Percentiles rank a stretch among this genome's conserved stretches.
These are phyloP conservation scores for Nematopogon swammerdamellus DNA, from an alignment of 2,888 invertebrate genomes.

Conservation along the genomic window DNA sequence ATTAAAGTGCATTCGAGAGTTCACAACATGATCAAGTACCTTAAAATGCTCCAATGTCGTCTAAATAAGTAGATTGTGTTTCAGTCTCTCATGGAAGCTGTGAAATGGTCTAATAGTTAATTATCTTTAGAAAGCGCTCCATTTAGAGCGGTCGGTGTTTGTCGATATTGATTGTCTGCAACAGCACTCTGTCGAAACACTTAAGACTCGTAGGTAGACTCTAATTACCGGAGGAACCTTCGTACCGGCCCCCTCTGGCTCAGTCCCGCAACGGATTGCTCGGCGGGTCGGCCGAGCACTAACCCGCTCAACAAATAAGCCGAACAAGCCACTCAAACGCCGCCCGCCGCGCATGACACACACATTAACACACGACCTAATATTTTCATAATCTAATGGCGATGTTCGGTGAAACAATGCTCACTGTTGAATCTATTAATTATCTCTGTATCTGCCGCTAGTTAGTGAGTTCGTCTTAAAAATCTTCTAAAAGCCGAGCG, in stretches of 20 bases:
- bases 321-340: conserved; percentile 8
- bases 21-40: too few species aligned
- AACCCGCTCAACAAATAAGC: conserved; percentile 42
- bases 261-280: conserved; percentile 6
- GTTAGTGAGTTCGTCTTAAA: conserved; percentile 52
- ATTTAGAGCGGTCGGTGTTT: neutral
- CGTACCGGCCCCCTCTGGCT: too few species aligned
- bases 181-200: neutral
- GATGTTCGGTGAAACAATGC: conserved; percentile 55
- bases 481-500: conserved; percentile 41
- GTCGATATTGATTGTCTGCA: neutral
- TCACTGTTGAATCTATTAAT: conserved; percentile 44
- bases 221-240: conserved; percentile 26
- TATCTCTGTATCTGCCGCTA: conserved; percentile 46
- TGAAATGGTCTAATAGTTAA: neutral
- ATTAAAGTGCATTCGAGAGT: too few species aligned
- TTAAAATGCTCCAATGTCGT: too few species aligned
- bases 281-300: conserved; percentile 43
- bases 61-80: too few species aligned
- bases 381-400: conserved; percentile 58
- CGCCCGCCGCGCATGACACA: conserved; percentile 47
- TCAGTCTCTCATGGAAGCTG: neutral
- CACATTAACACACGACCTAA: conserved; percentile 53
- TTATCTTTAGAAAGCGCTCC: neutral
- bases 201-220: conserved; percentile 35